Conservation (phyloP, 2,113 vertebrate genomes). For the Tonatia bakeri region DNA sequence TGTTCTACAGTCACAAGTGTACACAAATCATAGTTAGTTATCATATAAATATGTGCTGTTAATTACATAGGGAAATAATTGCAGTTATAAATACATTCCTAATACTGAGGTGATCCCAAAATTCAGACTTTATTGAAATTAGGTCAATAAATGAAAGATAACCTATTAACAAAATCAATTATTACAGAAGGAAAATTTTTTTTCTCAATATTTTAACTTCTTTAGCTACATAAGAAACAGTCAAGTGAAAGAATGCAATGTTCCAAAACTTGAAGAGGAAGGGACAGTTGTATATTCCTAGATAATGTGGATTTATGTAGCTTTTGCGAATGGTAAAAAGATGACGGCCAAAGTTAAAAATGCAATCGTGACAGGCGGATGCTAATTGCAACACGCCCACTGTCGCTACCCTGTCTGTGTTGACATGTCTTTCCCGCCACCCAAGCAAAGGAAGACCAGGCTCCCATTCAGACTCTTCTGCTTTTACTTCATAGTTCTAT, state of each 20-base stretch:
- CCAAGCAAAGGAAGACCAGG: neutral
- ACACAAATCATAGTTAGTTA: neutral
- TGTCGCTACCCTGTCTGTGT: neutral
- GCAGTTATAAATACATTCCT: neutral
- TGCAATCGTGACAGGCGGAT: neutral
- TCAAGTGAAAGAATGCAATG: neutral
- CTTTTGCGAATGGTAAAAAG: neutral
- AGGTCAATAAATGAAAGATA: neutral
- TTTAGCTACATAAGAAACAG: constrained; percentile 11
- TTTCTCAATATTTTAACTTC: neutral
- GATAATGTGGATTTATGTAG: neutral
- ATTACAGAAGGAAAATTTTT: neutral
- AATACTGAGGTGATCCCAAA: neutral
- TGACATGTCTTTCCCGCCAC: neutral
- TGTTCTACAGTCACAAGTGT: neutral
- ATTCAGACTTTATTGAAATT: neutral
- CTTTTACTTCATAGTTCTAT: neutral
- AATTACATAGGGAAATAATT: neutral
- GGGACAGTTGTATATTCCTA: neutral
- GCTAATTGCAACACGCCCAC: neutral
- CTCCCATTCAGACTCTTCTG: neutral
- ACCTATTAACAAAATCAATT: neutral
- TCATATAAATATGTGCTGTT: neutral
- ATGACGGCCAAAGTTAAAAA: neutral
- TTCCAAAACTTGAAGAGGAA: neutral